Evolutionary conservation across 2,797 vertebrate species (phyloP), one percentile per base, ranked within the genome.

Genomic region (Poeciliopsis gracilis): DNA sequence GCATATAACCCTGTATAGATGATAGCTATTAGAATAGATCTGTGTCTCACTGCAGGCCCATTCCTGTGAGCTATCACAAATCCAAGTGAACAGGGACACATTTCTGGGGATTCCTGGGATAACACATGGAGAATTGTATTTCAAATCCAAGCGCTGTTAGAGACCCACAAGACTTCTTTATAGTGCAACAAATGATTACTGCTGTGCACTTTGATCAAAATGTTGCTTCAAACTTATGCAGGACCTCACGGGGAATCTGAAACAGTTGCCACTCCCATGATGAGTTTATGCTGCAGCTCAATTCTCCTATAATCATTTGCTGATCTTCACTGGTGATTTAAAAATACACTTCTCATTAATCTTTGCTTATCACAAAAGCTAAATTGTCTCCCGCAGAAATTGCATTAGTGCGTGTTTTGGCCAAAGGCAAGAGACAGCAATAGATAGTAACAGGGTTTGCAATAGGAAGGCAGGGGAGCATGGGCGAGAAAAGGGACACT

Each of bases 281-380:
- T 72, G 84, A 72, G 77, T 84, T 90, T 85, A 84, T 84, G 72
- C 78, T 83, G 80, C 80, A 73, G 82, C 84, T 86, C 86, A 82
- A 79, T 84, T 85, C 75, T 78, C 90, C 83, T 79, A 85, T 89
- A 88, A 89, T 73, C 86, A 82, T 90, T 85, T 88, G 84, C 81
- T 90, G 86, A 92, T 90, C 75, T 82, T 88, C 80, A 85, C 77
- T 43, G 77, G 23, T 86, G 90, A 93, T 90, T 90, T 88, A 88
- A 85, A 87, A 83, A 87, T 88, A 83, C 85, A 87, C 78, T 79
- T 79, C 86, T 90, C 87, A 88, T 92, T 89, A 92, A 89, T 91
- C 87, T 89, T 80, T 83, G 87, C 90, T 88, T 88, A 91, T 89
- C 86, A 86, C 78, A 69, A 82, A 88, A 86, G 81, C 82, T 85